Base-by-base conservation (phyloP, 1,140 invertebrate genomes). In the Paracyclopina nana region DNA sequence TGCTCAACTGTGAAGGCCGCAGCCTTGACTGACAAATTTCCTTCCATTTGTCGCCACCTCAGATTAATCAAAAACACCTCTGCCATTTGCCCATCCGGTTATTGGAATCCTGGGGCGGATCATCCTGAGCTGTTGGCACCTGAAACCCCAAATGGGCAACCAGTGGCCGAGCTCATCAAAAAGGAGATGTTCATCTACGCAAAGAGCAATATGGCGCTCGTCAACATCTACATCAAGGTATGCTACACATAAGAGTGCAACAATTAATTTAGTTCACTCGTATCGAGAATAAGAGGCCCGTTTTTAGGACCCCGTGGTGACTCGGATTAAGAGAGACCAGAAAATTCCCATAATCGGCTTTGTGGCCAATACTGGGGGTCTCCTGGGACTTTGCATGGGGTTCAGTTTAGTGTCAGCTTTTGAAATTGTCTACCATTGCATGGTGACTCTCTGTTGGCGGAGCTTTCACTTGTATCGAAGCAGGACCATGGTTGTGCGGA, bases 301-400 rank as follows among this genome's bases (percentile, higher is more conserved):
- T n/a, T n/a, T n/a, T n/a, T n/a, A n/a, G 22, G 43, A 45, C 6
- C 43, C 43, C 22, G 43, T 45, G 12, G 43, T 45, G 16, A 45
- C 22, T 14, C 11, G 43, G 6, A 14, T 45, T 6, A 8, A 22
- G 8, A 11, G 43, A 45, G 43, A 45, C 16, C 43, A 45, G 22
- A 45, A 45, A 26, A 45, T 45, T 8, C 43, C 43, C 6, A 45
- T 45, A 5, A 45, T 45, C 22, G 22, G 43, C 9, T 45, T 45
- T 45, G 43, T 45, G 9, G 43, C 43, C 22, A 45, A 45, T 26
- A 45, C 43, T 45, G 43, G 43, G 6, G 43, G 43, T 45, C 43
- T 45, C n/a, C 16, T 45, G 22, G 43, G 43, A 8, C 43, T 45
- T 22, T 45, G 43, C 27, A 45, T 45, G 43, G 43, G 43, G 4